Evolutionary conservation across 2,797 vertebrate species (phyloP).

Genomic region (Dendrocincla fuliginosa): DNA sequence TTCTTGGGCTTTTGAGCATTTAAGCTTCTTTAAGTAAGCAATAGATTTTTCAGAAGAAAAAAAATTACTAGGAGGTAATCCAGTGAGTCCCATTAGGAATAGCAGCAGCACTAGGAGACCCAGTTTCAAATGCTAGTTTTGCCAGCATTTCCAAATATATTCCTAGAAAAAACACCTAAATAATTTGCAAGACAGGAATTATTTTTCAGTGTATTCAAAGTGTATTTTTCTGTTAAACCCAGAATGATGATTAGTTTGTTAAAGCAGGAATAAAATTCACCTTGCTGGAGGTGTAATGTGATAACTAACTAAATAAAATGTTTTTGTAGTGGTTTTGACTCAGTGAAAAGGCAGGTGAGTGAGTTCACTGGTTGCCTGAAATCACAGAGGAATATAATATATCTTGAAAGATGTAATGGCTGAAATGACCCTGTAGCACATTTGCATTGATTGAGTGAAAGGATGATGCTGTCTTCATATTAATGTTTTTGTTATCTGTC

Average conservation of each 20-base stretch:
- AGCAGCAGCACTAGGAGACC: not conserved
- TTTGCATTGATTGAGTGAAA: not conserved
- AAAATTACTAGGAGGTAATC: not conserved
- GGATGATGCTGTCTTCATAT: not conserved
- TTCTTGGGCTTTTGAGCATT: not conserved
- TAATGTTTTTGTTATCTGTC: not conserved
- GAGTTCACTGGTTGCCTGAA: not conserved
- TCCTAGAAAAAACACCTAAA: not conserved
- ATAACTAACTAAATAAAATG: not conserved
- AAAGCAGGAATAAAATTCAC: not conserved
- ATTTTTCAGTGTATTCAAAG: not conserved
- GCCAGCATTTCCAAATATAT: not conserved
- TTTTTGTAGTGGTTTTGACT: not conserved
- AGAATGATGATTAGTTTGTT: not conserved
- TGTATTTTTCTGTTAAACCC: not conserved
- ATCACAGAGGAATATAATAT: not conserved
- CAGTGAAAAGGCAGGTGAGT: not conserved
- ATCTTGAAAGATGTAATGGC: not conserved
- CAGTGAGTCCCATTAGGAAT: not conserved
- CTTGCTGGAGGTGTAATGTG: not conserved
- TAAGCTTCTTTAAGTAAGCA: conserved; percentile 13
- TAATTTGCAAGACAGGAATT: not conserved
- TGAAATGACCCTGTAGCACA: not conserved
- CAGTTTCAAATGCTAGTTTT: not conserved
- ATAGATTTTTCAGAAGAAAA: not conserved